phyloP scores from a whole-genome alignment of 1,140 invertebrate species.

The Copidosoma floridanum region DNA sequence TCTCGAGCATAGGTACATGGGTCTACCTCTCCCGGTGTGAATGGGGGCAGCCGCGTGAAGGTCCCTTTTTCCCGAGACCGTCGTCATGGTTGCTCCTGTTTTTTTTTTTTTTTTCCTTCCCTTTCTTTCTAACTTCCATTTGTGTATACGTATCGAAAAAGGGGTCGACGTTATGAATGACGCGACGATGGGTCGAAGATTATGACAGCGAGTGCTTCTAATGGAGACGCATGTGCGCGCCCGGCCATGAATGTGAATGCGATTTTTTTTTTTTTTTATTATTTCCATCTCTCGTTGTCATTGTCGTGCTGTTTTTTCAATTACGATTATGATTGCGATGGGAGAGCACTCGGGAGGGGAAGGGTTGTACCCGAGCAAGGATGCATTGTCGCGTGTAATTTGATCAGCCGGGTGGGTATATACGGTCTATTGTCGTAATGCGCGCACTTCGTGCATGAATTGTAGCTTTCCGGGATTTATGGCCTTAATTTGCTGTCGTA shows the following conservation, averaged over 20 bases:
- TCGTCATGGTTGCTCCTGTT: neutral
- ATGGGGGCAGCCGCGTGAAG: neutral
- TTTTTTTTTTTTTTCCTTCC: neutral
- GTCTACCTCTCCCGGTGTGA: neutral
- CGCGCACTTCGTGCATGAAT: too few species aligned
- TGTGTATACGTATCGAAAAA: neutral
- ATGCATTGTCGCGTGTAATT: too few species aligned
- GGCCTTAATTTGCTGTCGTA: too few species aligned
- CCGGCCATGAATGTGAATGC: neutral
- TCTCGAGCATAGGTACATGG: neutral
- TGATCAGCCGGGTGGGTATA: too few species aligned
- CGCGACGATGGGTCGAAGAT: constrained; percentile 4
- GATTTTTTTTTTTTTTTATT: neutral
- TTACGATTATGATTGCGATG: too few species aligned
- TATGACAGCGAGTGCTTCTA: constrained; percentile 22
- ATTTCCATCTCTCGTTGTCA: too few species aligned
- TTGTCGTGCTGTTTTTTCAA: too few species aligned
- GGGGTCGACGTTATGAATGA: neutral
- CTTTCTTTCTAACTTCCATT: neutral
- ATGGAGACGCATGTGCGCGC: constrained; percentile 14
- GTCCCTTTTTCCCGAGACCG: neutral
- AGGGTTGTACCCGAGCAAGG: too few species aligned
- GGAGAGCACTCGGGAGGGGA: too few species aligned
- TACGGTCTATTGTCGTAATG: too few species aligned
- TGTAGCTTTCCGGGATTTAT: too few species aligned